Percentiles rank a stretch among this genome's conserved stretches.
phyloP scores from a whole-genome alignment of 2,113 vertebrate species.

The Sylvicapra grimmia region DNA sequence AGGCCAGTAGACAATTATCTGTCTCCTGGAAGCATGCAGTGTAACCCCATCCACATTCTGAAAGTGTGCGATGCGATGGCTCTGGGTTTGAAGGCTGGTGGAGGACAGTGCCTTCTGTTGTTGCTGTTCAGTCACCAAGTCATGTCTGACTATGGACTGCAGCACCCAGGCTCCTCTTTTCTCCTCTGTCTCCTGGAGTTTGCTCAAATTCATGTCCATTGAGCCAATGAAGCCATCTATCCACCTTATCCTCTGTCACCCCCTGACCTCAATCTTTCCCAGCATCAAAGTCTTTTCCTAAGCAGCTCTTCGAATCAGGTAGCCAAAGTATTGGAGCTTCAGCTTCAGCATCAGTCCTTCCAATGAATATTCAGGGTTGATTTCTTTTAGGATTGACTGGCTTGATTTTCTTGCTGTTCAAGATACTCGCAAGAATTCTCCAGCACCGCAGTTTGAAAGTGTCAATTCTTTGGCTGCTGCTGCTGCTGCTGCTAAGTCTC shows the following conservation, averaged over 20 bases:
- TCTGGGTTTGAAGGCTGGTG: background rate
- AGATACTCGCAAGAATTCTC: background rate
- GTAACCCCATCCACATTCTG: background rate
- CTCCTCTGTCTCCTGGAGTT: background rate
- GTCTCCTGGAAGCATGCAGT: background rate
- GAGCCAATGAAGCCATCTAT: background rate
- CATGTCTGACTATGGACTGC: background rate
- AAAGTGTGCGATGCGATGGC: background rate
- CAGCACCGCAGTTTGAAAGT: background rate
- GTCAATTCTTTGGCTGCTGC: background rate
- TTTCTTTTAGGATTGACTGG: background rate
- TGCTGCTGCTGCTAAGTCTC: too few species aligned
- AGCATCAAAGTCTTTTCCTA: background rate
- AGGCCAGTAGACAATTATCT: background rate
- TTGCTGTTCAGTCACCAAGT: background rate
- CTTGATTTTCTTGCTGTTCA: background rate
- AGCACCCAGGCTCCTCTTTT: background rate
- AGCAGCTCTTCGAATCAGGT: background rate
- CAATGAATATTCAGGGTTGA: background rate
- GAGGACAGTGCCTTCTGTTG: background rate
- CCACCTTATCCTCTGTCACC: background rate
- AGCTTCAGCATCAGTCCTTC: background rate
- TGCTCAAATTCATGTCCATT: too few species aligned
- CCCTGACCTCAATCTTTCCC: background rate
- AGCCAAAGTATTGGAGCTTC: background rate